These are phyloP conservation scores for Helicorthomorpha holstii DNA, from an alignment of 1,140 invertebrate genomes.

Conservation along the genomic window DNA sequence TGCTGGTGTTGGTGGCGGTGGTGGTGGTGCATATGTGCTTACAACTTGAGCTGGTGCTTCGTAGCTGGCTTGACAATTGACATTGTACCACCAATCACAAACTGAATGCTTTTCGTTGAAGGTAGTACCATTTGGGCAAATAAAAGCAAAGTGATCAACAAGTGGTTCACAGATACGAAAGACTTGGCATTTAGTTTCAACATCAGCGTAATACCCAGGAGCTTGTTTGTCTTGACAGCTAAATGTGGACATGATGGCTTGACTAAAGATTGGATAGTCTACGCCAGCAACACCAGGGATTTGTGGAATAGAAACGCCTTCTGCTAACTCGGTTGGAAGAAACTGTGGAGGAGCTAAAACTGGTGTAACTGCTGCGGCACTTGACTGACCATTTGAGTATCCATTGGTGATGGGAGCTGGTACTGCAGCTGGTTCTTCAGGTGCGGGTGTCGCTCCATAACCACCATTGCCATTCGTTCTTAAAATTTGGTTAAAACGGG, in stretches of 20 bases:
- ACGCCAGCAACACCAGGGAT: conserved; percentile 5
- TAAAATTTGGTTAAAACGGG: too few relatives aligned
- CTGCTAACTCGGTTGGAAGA: background rate
- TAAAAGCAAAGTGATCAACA: conserved; percentile 10
- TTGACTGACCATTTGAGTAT: too few relatives aligned
- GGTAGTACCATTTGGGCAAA: conserved; percentile 18
- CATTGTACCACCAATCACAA: conserved; percentile 21
- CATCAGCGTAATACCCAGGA: conserved; percentile 52
- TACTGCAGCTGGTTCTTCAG: too few relatives aligned
- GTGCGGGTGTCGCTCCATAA: too few relatives aligned
- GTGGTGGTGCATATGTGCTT: conserved; percentile 13
- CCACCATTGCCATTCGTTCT: too few relatives aligned
- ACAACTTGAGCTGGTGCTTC: too few relatives aligned
- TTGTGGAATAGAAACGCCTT: background rate
- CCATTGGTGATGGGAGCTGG: too few relatives aligned
- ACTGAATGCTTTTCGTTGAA: conserved; percentile 18
- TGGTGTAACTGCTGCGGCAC: too few relatives aligned
- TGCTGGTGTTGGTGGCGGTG: conserved; percentile 9
- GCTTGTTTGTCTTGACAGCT: conserved; percentile 38
- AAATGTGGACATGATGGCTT: conserved; percentile 25
- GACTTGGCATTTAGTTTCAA: conserved; percentile 49
- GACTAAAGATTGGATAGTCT: conserved; percentile 13
- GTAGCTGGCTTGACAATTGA: conserved; percentile 14
- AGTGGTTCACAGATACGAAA: conserved; percentile 9
- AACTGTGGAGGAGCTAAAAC: too few relatives aligned